Base-by-base conservation (phyloP, 2,113 vertebrate genomes). In the Abramis brama region DNA sequence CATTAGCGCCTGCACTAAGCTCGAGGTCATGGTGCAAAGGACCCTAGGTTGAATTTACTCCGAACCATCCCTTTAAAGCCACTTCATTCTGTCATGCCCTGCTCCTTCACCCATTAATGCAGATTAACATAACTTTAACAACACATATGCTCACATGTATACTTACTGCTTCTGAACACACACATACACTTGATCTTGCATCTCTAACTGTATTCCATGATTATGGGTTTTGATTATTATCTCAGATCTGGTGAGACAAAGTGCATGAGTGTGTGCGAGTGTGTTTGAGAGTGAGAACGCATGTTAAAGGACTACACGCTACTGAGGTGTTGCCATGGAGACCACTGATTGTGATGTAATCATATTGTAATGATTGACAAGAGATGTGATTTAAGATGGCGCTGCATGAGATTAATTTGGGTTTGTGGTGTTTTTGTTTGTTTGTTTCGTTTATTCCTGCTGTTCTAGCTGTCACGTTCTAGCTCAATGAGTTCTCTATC, bases 401-500 rank as follows among this genome's bases (percentile, higher is more conserved):
- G 80, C 50, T 91, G 91, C 94, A 95, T 91, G 94, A 80, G 89
- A 92, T 91, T 93, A 94, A 94, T 94, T 90, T 90, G 83, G 92
- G 91, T 90, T 92, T 94, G 87, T 94, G 90, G 86, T 91, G 90
- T 90, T 90, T 92, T 86, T 92, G 90, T 95, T 93, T 96, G 90
- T 95, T 91, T 96, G 90, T 95, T 91, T 92, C 36, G 88, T 96
- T 93, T 92, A 89, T 75, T 93, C 92, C 94, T 93, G 95, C 95
- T 95, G 94, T 97, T 95, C 93, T 94, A 98, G 98, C 97, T 97
- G 90, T 99, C 97, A 88, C 96, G 97, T 94, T 98, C 97, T 97
- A 98, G 97, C 94, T 98, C 97, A 93, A 95, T 97, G 97, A 98
- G 97, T 94, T 98, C 97, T 93, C 96, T 99, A 94, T 98, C 98